Evolutionary conservation across 2,113 vertebrate genomes (phyloP), one percentile per base, ranked within the genome.

Genomic region (Pitta sordida): DNA sequence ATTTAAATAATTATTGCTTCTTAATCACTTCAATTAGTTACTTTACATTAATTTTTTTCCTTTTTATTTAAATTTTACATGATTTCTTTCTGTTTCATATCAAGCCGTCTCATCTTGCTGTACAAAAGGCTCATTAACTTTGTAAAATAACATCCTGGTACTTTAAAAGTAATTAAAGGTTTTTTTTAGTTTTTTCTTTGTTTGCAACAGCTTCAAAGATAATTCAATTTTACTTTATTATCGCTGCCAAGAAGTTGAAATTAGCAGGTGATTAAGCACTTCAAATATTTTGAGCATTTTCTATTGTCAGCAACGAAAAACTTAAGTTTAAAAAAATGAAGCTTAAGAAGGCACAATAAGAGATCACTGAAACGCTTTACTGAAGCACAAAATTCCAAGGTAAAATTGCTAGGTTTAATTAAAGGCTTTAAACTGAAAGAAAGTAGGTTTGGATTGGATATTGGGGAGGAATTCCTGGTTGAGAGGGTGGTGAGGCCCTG

Each of bases 51-150:
- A n/a, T 34, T 62, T 65, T 68, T 13, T 4, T 17, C 37, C 49
- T 22, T 53, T 27, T 70, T 63, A 51, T 80, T 55, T 83, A 21
- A 83, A 34, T 95, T 94, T 86, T 52, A 75, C 68, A 86, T 43
- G 2, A 36, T 52, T 91, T 91, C 36, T 63, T 81, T 74, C 43
- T 86, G 67, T 53, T 88, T 92, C 44, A 7, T 93, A 92, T 92
- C 78, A 92, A 87, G 44, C 69, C 9, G 69, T 92, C 95, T 95
- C 27, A 91, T 90, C 75, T 94, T 32, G 44, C 24, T 10, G 8
- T 41, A 69, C 60, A 86, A 93, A 95, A 96, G 36, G 34, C 51
- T 96, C 91, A 81, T 94, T 96, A 96, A 90, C 46, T 84, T 82
- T 15, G 14, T 51, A 83, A 84, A 97, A 94, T 78, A 93, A 55